These are phyloP conservation scores for Chaetoderma sp. DNA, from an alignment of 2,888 invertebrate species.

Conservation along the genomic window DNA sequence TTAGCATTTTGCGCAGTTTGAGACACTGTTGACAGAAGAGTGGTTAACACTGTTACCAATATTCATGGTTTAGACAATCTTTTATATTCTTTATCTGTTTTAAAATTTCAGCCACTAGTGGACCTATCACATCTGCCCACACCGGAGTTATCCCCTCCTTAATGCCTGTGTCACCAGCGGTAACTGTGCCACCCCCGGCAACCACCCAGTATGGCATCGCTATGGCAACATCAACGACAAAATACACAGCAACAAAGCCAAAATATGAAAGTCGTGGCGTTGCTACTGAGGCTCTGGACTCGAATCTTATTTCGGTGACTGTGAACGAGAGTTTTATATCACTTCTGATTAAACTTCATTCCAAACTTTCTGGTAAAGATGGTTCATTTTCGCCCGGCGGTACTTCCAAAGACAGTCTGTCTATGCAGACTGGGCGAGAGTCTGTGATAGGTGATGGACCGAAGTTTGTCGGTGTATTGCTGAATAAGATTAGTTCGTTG, in stretches of 20 bases:
- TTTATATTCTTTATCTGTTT: too few species aligned
- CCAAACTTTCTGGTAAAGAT: slow-evolving; percentile 84
- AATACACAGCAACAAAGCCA: slow-evolving; percentile 7
- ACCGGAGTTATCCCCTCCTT: background rate
- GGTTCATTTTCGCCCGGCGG: slow-evolving; percentile 81
- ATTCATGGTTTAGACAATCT: too few species aligned
- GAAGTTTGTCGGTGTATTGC: slow-evolving; percentile 84
- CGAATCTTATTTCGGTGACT: slow-evolving; percentile 39
- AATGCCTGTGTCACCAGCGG: too few species aligned
- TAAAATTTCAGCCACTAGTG: background rate
- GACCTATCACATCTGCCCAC: background rate
- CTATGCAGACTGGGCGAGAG: too few species aligned
- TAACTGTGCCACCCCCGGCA: background rate
- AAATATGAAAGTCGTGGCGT: slow-evolving; percentile 52
- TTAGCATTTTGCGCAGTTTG: too few species aligned
- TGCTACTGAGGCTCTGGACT: slow-evolving; percentile 43
- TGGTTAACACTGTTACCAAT: too few species aligned
- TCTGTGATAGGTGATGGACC: slow-evolving; percentile 85
- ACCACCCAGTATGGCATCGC: too few species aligned
- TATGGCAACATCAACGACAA: background rate
- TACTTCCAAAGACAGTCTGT: too few species aligned
- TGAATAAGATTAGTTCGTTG: slow-evolving; percentile 74
- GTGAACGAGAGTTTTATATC: slow-evolving; percentile 83
- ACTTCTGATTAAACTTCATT: slow-evolving; percentile 87
- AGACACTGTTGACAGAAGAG: too few species aligned